Evolutionary conservation across 2,797 vertebrate species (phyloP).

Genomic region (Schizopygopsis malacanthus): DNA sequence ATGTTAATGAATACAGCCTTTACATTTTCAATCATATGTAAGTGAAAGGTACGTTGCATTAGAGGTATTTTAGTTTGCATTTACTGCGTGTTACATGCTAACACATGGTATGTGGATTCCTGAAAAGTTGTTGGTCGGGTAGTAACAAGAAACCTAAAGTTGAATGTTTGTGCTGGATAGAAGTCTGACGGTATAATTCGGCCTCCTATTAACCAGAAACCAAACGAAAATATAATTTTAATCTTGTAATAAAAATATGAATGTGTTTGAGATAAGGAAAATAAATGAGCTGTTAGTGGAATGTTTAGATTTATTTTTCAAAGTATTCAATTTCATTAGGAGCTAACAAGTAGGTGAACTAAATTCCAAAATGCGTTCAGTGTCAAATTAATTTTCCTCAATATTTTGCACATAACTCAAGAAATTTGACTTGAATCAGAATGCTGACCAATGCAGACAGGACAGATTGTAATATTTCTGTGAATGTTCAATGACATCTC

Average conservation of each 20-base stretch:
- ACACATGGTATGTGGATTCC: slow-evolving; percentile 14
- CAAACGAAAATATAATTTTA: slow-evolving; percentile 1
- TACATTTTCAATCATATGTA: background rate
- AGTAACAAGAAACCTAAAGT: background rate
- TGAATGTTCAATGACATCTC: slow-evolving; percentile 65
- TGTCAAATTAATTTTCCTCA: slow-evolving; percentile 49
- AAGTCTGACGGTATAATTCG: slow-evolving; percentile 5
- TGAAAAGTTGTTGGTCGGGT: slow-evolving; percentile 1
- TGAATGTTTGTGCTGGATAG: slow-evolving; percentile 18
- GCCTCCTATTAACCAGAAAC: slow-evolving; percentile 14
- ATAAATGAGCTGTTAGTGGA: slow-evolving; percentile 27
- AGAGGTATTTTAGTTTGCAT: slow-evolving; percentile 19
- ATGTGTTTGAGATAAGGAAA: slow-evolving; percentile 38
- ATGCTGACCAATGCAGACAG: slow-evolving; percentile 53
- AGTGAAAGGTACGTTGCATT: slow-evolving; percentile 16
- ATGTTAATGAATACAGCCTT: slow-evolving; percentile 6
- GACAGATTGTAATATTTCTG: slow-evolving; percentile 68
- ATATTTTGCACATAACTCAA: slow-evolving; percentile 65
- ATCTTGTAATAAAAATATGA: slow-evolving; percentile 36
- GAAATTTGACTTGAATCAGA: slow-evolving; percentile 59
- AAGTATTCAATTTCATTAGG: slow-evolving; percentile 22
- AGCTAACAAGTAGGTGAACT: slow-evolving; percentile 27
- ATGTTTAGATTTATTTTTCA: slow-evolving; percentile 44
- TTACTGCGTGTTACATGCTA: slow-evolving; percentile 22
- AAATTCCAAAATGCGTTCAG: slow-evolving; percentile 24